Evolutionary conservation across 2,113 vertebrate genomes (phyloP), one percentile per base, ranked within the genome.

Genomic region (Festucalex cinctus): DNA sequence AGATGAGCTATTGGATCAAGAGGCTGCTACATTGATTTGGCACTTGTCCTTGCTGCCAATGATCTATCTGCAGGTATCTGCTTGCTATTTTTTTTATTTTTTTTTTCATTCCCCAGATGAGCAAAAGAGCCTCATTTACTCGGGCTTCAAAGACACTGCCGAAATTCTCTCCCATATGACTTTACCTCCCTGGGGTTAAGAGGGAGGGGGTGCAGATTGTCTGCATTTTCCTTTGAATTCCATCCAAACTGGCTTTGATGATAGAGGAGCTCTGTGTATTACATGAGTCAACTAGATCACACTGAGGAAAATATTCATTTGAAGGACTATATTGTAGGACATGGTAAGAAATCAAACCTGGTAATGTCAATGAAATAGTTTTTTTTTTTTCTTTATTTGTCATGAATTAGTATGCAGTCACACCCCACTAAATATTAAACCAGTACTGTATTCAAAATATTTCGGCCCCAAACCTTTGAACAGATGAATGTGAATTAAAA

Each of bases 181-280:
- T 86, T 70, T 0, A 2, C 68, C 69, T 86, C 85, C 82, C 83
- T 75, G 49, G 80, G 81, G 81, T 43, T 62, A 9, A 32, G n/a
- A 57, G 39, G 39, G 60, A 62, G 39, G 39, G 58, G 39, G 37
- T 43, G 39, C 54, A 62, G 39, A 62, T 62, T 63, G 75, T 78
- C 81, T 85, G 74, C 80, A 84, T 88, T 74, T 85, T 74, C 75
- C 84, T 88, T 86, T 88, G 85, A 87, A 87, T 86, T 82, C 72
- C 70, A 86, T 79, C 80, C 83, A 89, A 87, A 86, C 79, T 82
- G 72, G 63, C 87, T 88, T 88, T 88, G 89, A 87, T 88, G 85
- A 81, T 46, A 46, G 16, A 46, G 43, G 63, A 56, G 84, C 81
- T 82, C 79, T 84, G 82, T 80, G 76, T 80, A 79, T 82, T 78